phyloP scores from a whole-genome alignment of 2,888 invertebrate species.

The Melipona beecheii region DNA sequence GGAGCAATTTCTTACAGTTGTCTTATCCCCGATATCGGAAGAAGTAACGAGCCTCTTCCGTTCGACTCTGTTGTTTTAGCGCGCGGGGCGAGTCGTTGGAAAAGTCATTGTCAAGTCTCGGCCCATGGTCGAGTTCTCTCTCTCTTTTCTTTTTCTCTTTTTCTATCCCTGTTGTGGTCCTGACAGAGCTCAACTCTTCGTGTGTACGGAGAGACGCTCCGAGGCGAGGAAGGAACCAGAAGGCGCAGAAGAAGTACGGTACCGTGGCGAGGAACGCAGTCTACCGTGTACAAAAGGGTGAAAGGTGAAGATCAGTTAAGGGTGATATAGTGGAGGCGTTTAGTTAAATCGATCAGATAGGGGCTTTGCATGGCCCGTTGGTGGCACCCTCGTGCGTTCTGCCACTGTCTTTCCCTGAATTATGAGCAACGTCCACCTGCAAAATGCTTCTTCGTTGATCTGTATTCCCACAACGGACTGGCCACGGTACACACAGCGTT shows the following conservation, averaged over 20 bases:
- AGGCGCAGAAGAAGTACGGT: slow-evolving; percentile 43
- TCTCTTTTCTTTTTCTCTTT: slow-evolving; percentile 13
- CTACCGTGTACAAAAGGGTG: slow-evolving; percentile 63
- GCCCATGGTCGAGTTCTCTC: slow-evolving; percentile 10
- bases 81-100: background rate
- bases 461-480: slow-evolving; percentile 47
- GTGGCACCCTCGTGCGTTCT: slow-evolving; percentile 66
- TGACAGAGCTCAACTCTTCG: background rate
- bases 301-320: slow-evolving; percentile 80
- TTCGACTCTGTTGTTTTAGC: slow-evolving; percentile 8
- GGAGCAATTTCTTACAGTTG: slow-evolving; percentile 16
- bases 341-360: slow-evolving; percentile 81
- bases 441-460: slow-evolving; percentile 49
- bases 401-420: slow-evolving; percentile 70
- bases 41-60: background rate
- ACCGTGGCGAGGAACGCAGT: slow-evolving; percentile 52
- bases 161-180: background rate
- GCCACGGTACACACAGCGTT: too few species aligned
- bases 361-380: slow-evolving; percentile 62
- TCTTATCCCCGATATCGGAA: background rate
- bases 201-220: slow-evolving; percentile 10
- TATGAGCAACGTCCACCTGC: slow-evolving; percentile 67
- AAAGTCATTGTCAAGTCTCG: slow-evolving; percentile 38
- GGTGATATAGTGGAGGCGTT: slow-evolving; percentile 78
- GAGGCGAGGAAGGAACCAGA: slow-evolving; percentile 7